Evolutionary conservation across 2,888 invertebrate species (phyloP), one percentile per base, ranked within the genome.

Genomic region (Papilio gigon): DNA sequence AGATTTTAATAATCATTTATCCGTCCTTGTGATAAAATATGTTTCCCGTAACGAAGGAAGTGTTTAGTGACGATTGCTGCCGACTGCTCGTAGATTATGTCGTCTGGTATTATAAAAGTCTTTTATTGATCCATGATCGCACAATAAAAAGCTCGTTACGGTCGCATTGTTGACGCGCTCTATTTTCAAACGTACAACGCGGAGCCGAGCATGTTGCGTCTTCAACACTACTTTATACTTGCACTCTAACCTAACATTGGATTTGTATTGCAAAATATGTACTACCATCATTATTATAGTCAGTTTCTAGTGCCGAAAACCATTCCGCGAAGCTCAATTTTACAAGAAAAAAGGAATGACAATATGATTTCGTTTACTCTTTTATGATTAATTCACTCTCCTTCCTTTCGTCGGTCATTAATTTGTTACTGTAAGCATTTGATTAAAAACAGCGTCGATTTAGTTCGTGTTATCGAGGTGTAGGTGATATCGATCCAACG

Each of bases 121-220:
- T 20, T 50, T 68, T 71, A 71, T 71, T 66, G 71, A 70, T 68
- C 67, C 67, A 67, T 62, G 47, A 67, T 65, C 50, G 62, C 67
- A 60, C 69, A 65, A 65, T 61, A 65, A 65, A 64, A 65, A 65
- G 65, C 60, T 68, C 64, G 47, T 65, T 65, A 60, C 50, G 8
- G 60, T 60, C 60, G 64, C 22, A 68, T 65, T 68, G 60, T 68
- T 53, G 65, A 60, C 64, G 60, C 30, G 12, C 35, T 64, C 44
- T 68, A 59, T 59, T 68, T 68, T 64, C 35, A 64, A 47, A 20
- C 8, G 50, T 47, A 64, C 27, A 30, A 35, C 59, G 37, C 44
- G 33, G n/a, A 8, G 27, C n/a, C 37, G 67, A 50, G 50, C 9
- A 30, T 27, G 44, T 25, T 27, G 22, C 35, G 17, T 65, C 33